Evolutionary conservation across 2,113 vertebrate genomes (phyloP).

Genomic region (Paratilapia polleni): DNA sequence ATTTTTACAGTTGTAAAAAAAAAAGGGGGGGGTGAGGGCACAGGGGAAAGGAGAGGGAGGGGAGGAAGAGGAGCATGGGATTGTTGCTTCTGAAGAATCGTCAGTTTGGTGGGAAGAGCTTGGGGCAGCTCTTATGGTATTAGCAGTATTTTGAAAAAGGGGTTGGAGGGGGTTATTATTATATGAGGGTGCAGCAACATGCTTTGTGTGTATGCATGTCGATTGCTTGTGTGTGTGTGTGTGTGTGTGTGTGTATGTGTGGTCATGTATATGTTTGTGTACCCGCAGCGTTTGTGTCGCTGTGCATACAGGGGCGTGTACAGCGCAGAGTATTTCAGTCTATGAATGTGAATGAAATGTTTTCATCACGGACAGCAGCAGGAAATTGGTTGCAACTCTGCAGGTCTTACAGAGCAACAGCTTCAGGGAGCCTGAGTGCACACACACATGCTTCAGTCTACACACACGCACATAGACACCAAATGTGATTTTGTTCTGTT

Average conservation of each 20-base stretch:
- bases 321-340: neutral
- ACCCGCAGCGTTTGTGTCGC: neutral
- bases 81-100: slow-evolving; percentile 50
- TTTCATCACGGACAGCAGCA: slow-evolving; percentile 43
- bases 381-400: slow-evolving; percentile 30
- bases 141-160: slow-evolving; percentile 55
- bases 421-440: neutral
- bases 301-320: neutral
- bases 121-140: slow-evolving; percentile 60
- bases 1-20: slow-evolving; percentile 39
- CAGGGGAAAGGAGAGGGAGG: neutral
- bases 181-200: slow-evolving; percentile 21
- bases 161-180: slow-evolving; percentile 46
- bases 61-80: neutral
- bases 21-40: neutral
- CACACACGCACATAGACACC: neutral
- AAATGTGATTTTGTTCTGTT: slow-evolving; percentile 6
- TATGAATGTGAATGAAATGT: slow-evolving; percentile 43
- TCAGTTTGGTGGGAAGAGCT: slow-evolving; percentile 49
- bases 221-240: slow-evolving; percentile 1
- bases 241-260: neutral
- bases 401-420: slow-evolving; percentile 25
- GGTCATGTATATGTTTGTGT: neutral
- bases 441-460: neutral
- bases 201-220: slow-evolving; percentile 1